These are phyloP conservation scores for Ecliptopera silaceata DNA, from an alignment of 2,888 invertebrate species.

Conservation along the genomic window DNA sequence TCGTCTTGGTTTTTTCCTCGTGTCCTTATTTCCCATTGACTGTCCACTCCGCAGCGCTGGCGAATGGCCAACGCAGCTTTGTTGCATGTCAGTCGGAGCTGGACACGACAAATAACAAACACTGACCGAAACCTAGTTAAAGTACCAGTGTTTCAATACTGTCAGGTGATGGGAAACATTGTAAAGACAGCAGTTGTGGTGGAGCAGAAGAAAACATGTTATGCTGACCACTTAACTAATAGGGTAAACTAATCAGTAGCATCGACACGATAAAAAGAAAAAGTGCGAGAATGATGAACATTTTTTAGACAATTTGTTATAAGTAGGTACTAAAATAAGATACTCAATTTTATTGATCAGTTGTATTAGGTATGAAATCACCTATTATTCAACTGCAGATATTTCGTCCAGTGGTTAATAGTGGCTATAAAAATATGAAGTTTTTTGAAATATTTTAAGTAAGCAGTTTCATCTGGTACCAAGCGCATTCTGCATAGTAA, in stretches of 20 bases:
- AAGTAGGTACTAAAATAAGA: too few relatives aligned
- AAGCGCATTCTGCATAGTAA: neutral
- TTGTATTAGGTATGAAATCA: neutral
- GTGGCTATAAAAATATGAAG: neutral
- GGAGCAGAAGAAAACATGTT: too few relatives aligned
- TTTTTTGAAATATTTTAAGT: neutral
- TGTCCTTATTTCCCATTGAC: conserved; percentile 29
- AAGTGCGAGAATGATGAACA: too few relatives aligned
- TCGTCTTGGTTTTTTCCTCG: conserved; percentile 1
- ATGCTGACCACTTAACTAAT: too few relatives aligned
- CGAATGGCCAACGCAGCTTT: conserved; percentile 22
- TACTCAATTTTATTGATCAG: too few relatives aligned
- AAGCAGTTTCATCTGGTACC: neutral
- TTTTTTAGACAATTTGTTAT: too few relatives aligned
- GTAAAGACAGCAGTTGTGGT: too few relatives aligned
- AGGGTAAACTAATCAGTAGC: too few relatives aligned
- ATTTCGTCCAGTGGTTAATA: too few relatives aligned
- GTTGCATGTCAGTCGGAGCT: neutral
- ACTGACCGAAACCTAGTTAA: neutral
- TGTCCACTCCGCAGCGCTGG: conserved; percentile 26
- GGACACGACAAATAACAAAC: neutral
- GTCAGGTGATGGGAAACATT: too few relatives aligned
- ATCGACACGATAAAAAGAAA: too few relatives aligned
- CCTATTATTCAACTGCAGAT: too few relatives aligned
- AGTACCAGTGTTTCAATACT: neutral